These are phyloP conservation scores for Propithecus perrieri DNA, from an alignment of 2,797 vertebrate species.

Conservation along the genomic window DNA sequence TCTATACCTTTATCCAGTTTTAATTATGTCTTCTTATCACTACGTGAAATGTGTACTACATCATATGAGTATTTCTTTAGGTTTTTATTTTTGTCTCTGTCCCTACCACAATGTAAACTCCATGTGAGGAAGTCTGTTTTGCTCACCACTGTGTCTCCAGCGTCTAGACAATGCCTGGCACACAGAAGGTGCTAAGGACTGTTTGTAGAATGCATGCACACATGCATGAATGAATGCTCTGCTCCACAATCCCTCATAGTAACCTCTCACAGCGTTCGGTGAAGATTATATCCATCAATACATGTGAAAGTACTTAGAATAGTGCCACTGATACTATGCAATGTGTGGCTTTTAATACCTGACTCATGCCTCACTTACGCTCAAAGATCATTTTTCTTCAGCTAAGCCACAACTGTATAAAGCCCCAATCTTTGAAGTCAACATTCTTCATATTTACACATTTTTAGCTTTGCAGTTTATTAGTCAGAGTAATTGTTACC, in stretches of 20 bases:
- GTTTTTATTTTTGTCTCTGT: not conserved
- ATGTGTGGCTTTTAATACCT: not conserved
- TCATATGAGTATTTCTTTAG: not conserved
- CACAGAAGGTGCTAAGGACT: not conserved
- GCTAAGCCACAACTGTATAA: not conserved
- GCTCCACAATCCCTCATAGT: not conserved
- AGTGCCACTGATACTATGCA: not conserved
- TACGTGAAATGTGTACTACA: not conserved
- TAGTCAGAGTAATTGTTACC: not conserved
- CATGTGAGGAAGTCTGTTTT: not conserved
- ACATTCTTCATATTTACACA: not conserved
- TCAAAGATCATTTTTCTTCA: not conserved
- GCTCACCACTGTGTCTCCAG: not conserved
- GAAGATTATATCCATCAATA: not conserved
- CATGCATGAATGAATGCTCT: not conserved
- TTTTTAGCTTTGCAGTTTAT: not conserved
- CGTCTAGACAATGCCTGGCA: not conserved
- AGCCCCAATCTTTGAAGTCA: constrained; percentile 7
- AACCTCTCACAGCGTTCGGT: not conserved
- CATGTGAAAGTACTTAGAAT: not conserved
- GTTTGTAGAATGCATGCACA: not conserved
- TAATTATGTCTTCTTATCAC: not conserved
- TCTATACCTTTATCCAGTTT: not conserved
- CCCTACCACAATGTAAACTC: not conserved
- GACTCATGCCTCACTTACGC: not conserved